Percentiles rank a stretch among this genome's conserved stretches.
These are phyloP conservation scores for Noctua pronuba DNA, from an alignment of 2,888 invertebrate genomes.

Conservation along the genomic window DNA sequence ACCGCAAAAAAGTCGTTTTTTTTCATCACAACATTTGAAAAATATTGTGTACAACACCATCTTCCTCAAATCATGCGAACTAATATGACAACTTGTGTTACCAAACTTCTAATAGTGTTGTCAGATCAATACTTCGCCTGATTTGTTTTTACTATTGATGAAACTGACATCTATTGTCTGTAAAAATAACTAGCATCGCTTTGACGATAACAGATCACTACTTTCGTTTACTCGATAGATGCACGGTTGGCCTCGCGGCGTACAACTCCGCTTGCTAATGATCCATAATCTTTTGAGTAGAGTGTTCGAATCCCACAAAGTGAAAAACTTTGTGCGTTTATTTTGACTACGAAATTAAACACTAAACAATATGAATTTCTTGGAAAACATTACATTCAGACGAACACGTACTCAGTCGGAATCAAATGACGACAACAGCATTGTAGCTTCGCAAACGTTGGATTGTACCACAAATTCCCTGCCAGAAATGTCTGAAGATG, in stretches of 20 bases:
- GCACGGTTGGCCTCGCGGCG: background rate
- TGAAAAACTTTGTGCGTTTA: background rate
- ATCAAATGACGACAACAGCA: background rate
- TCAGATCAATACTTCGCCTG: background rate
- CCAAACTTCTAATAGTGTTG: background rate
- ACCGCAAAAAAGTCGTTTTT: background rate
- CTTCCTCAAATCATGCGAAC: background rate
- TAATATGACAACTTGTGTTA: background rate
- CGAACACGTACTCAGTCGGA: background rate
- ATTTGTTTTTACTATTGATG: background rate
- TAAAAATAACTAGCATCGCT: background rate
- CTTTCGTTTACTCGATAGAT: background rate
- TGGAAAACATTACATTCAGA: slow-evolving; percentile 1
- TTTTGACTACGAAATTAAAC: background rate
- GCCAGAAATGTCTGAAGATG: background rate
- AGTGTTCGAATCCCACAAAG: background rate
- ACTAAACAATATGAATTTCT: background rate
- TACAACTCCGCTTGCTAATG: accelerated
- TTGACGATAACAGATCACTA: background rate
- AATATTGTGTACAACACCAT: background rate
- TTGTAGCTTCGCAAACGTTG: background rate
- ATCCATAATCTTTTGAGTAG: background rate
- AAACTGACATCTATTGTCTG: background rate
- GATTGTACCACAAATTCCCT: background rate
- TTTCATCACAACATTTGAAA: slow-evolving; percentile 1